These are phyloP conservation scores for Cyphomyrus plagiostoma DNA, from an alignment of 2,113 vertebrate species.

Conservation along the genomic window DNA sequence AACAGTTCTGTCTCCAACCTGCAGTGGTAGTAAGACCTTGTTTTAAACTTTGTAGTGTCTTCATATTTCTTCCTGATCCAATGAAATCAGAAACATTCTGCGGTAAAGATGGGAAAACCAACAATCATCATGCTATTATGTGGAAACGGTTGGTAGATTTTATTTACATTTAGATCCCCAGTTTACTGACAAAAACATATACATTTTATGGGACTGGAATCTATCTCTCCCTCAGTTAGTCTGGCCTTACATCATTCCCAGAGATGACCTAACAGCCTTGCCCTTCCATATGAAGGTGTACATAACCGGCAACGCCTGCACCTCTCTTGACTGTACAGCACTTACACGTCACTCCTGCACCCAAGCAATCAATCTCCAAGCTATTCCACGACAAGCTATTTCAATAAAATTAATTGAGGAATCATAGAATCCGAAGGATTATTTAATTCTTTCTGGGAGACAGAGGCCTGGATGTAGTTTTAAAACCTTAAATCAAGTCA, in stretches of 20 bases:
- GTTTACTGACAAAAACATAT: constrained; percentile 40
- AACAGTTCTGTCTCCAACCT: neutral
- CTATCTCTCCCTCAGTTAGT: constrained; percentile 38
- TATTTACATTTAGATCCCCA: constrained; percentile 40
- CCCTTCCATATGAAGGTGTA: constrained; percentile 26
- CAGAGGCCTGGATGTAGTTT: neutral
- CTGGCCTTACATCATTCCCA: constrained; percentile 34
- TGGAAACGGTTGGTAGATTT: constrained; percentile 39
- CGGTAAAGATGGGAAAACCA: neutral
- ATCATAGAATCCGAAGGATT: neutral
- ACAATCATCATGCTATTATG: constrained; percentile 27
- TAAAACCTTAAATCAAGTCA: constrained; percentile 5
- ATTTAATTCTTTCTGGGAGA: constrained; percentile 17
- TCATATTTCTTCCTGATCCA: neutral
- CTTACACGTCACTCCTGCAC: constrained; percentile 1
- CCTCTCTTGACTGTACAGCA: constrained; percentile 24
- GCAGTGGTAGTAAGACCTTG: neutral
- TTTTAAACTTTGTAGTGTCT: neutral
- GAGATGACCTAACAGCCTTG: constrained; percentile 39
- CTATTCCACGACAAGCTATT: neutral
- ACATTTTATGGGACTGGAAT: constrained; percentile 35
- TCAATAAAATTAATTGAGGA: constrained; percentile 25
- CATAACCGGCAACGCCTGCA: constrained; percentile 38
- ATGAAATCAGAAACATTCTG: neutral
- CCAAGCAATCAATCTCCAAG: constrained; percentile 21